Percentiles rank a stretch among this genome's conserved stretches.
Evolutionary conservation across 2,113 vertebrate genomes (phyloP).

Genomic region (Mustela nigripes): DNA sequence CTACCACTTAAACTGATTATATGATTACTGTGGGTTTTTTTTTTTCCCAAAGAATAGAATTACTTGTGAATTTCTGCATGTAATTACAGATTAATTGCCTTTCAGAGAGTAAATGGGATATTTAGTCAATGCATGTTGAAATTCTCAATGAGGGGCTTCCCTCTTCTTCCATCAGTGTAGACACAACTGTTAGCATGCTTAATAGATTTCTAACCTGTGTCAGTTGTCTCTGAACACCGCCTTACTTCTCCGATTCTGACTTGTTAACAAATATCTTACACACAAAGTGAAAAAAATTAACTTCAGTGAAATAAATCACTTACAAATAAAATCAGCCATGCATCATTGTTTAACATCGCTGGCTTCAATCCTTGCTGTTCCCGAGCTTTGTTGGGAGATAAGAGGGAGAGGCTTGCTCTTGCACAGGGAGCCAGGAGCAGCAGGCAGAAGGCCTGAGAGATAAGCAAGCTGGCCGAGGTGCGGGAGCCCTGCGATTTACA

Average conservation of each 20-base stretch:
- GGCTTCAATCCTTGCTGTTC: conserved; percentile 85
- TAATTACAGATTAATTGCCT: conserved; percentile 70
- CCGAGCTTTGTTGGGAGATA: conserved; percentile 91
- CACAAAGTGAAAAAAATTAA: conserved; percentile 90
- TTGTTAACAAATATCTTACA: conserved; percentile 92
- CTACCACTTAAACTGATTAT: conserved; percentile 46
- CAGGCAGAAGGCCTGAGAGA: conserved; percentile 92
- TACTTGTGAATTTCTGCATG: conserved; percentile 70
- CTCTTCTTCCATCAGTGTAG: conserved; percentile 48
- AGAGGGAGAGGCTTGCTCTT: conserved; percentile 87
- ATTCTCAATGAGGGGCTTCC: conserved; percentile 78
- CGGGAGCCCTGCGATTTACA: conserved; percentile 88
- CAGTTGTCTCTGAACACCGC: conserved; percentile 86
- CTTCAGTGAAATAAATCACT: conserved; percentile 91
- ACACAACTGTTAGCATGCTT: conserved; percentile 73
- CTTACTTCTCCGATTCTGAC: conserved; percentile 84
- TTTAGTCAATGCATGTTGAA: conserved; percentile 56
- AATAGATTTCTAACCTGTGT: conserved; percentile 84
- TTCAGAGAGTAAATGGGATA: conserved; percentile 61
- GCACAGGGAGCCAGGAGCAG: conserved; percentile 89
- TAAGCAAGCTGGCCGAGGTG: conserved; percentile 90
- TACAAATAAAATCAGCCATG: conserved; percentile 90
- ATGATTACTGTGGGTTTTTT: conserved; percentile 16
- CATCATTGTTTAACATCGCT: conserved; percentile 89
- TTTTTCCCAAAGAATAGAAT: conserved; percentile 62